Percentiles rank a stretch among this genome's conserved stretches.
phyloP scores from a whole-genome alignment of 2,888 invertebrate species.

The Conchocele bisecta region DNA sequence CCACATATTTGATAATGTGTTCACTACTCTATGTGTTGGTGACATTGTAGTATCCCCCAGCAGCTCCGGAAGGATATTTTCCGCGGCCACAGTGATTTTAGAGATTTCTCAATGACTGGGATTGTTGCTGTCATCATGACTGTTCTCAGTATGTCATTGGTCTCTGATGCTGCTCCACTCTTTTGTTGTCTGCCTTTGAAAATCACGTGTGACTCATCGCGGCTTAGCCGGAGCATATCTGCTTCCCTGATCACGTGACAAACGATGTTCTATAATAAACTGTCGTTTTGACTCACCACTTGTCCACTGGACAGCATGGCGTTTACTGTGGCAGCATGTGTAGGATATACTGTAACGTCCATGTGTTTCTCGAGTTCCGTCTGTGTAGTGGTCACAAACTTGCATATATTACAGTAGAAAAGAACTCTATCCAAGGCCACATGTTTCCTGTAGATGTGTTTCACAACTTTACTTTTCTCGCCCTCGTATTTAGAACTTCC shows the following conservation, averaged over 20 bases:
- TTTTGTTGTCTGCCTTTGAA: background rate
- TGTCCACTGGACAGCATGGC: slow-evolving; percentile 9
- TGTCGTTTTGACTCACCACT: slow-evolving; percentile 1
- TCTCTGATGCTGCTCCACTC: background rate
- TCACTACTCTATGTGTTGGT: too few relatives aligned
- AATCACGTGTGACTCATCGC: background rate
- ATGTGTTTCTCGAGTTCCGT: slow-evolving; percentile 5
- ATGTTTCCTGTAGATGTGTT: slow-evolving; percentile 18
- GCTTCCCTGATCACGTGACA: background rate
- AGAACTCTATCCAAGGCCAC: slow-evolving; percentile 13
- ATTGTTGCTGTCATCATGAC: background rate
- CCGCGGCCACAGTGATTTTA: background rate
- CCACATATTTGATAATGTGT: too few relatives aligned
- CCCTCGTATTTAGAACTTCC: slow-evolving; percentile 2
- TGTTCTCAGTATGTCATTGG: background rate
- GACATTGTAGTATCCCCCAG: background rate
- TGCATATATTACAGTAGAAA: slow-evolving; percentile 19
- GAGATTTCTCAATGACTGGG: too few relatives aligned
- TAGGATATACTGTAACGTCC: background rate
- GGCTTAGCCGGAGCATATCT: background rate
- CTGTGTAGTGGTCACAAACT: slow-evolving; percentile 11
- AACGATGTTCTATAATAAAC: slow-evolving; percentile 1
- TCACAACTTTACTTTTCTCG: background rate
- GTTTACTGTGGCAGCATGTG: slow-evolving; percentile 11
- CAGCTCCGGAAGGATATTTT: slow-evolving; percentile 6